Evolutionary conservation across 2,113 vertebrate species (phyloP), one percentile per base, ranked within the genome.

Genomic region (Zingel zingel): DNA sequence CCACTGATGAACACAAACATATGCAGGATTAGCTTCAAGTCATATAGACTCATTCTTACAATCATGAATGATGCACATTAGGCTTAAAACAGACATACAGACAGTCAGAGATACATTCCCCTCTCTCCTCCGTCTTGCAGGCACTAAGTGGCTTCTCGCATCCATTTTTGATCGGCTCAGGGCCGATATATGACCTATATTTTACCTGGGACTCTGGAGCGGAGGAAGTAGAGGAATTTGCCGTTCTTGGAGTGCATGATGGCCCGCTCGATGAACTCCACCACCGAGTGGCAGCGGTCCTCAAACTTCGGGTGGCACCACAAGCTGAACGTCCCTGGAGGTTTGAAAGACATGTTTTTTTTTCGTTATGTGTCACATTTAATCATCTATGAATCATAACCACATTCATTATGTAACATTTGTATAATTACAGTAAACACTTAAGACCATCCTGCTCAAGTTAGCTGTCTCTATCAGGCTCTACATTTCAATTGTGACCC

Each of bases 301-400:
- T 99, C 98, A 72, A 99, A 99, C 86, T 99, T 98, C n/a, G 98
- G 98, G 54, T 99, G 98, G 87, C 98, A 99, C 98, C 98, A 99
- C 65, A 99, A 92, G 90, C 98, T 99, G 94, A 99, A 99, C 10
- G 98, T 99, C 78, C 98, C 98, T 97, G 79, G n/a, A 92, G 56
- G 75, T 30, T 88, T 7, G 47, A 88, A 25, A 70, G 19, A 59
- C 48, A 71, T 12, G 0, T 8, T 39, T n/a, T 45, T 36, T 39
- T n/a, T 27, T 63, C 9, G 70, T 61, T 3, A 62, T 33, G n/a
- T 30, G 0, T n/a, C 36, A 25, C 45, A 30, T 74, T 79, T 54
- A 0, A 36, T 56, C 64, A 73, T 79, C 8, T 45, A 47, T 78
- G 72, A 27, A 72, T 64, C 21, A 67, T 57, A 6, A 0, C 47